Evolutionary conservation across 2,888 invertebrate species (phyloP), one percentile per base, ranked within the genome.

Genomic region (Theristus sp.): DNA sequence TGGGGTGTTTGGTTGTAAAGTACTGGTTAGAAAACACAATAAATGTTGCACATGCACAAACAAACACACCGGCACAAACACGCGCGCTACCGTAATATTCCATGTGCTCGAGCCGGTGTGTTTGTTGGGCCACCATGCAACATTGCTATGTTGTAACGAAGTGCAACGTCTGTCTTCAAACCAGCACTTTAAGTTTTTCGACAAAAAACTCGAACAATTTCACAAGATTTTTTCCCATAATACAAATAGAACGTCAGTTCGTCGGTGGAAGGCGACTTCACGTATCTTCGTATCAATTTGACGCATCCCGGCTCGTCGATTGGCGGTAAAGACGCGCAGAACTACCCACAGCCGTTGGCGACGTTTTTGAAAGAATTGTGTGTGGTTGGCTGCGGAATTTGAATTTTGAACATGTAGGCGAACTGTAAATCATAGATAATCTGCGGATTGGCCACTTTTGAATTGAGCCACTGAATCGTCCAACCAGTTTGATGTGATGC

Each of bases 251-350:
- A 98, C 75, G 93, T 96, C 71, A 93, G 93, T 0, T 90, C 93
- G 76, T 91, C 93, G 0, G 89, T 96, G 22, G 98, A 99, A 78
- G 93, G 98, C 3, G 96, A 96, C 76, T 96, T 93, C 78, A 96
- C 96, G 0, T 99, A 98, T 77, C 83, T 98, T 67, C 84, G 82
- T 74, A 87, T 98, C 70, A 98, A 98, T 77, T 98, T 98, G 77
- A 94, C 91, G 78, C 93, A 94, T 77, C 98, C 98, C 38, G 98
- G 96, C 26, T 88, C 94, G 0, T 70, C 77, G n/a, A 87, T 98
- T 83, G 93, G 91, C 0, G 69, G 29, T 29, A 87, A 87, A 70
- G 94, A 94, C 73, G 87, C 87, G 10, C 86, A 86, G 1, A 82
- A 84, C 62, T 94, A 91, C 75, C 84, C 89, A 1, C 86, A 91